Evolutionary conservation across 2,888 invertebrate genomes (phyloP), one percentile per base, ranked within the genome.

Genomic region (Ctenicera cuprea): DNA sequence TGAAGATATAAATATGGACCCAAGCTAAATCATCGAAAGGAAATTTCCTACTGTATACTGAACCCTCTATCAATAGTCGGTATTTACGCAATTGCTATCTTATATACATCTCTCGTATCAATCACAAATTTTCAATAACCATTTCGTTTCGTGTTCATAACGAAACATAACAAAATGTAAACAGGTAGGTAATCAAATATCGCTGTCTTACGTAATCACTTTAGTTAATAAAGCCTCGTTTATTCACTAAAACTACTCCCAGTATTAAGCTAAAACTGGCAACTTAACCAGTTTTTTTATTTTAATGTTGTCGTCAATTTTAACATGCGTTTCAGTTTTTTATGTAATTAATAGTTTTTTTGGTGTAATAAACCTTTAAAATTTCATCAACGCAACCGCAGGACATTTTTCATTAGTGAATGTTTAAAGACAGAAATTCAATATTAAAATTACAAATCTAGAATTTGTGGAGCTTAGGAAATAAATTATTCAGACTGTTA

Each of bases 1-100:
- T 41, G 59, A 59, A 38, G 59, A 59, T 59, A 59, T 59, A 59
- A 59, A 59, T 41, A 38, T 59, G 38, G 59, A 59, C 54, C 54
- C 33, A 54, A 20, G 30, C 30, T 54, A 26, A 54, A 30, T 54
- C 33, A 54, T 33, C 54, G 11, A 54, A 50, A 54, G 54, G 54
- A 54, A 54, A 54, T 54, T 54, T 26, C 54, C 54, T 14, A 30
- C 30, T 30, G 30, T 54, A 22, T 30, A 54, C 33, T n/a, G 14
- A 54, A 30, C 33, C 26, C 14, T 54, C 2, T 33, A 54, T 54
- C 54, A 54, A 54, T 30, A 54, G 3, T 54, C 54, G 8, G 30
- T 54, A 54, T 54, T 54, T 26, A 52, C 20, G 50, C 50, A 16
- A 14, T 50, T n/a, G n/a, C 26, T 5, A 7, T 4, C 22, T n/a